Evolutionary conservation across 2,113 vertebrate genomes (phyloP), one percentile per base, ranked within the genome.

Genomic region (Archilochus colubris): DNA sequence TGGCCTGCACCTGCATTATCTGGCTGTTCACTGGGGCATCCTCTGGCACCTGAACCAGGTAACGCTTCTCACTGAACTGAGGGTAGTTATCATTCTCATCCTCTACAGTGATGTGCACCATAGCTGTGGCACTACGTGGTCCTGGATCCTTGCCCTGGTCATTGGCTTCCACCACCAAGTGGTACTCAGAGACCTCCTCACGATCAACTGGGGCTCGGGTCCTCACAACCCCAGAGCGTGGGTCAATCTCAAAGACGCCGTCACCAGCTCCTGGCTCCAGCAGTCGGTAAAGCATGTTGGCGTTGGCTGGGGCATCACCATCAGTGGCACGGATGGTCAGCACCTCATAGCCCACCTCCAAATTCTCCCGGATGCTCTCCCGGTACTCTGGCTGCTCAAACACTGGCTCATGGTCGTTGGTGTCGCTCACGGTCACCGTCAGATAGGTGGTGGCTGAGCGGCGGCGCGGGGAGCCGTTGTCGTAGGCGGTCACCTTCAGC

Each of bases 71-170:
- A 6, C 98, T 98, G 95, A 99, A 99, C 97, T 99, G 99, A 1
- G 99, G 99, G 88, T 98, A 99, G 96, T 99, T 99, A 96, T 99
- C 99, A 0, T 99, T 99, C 91, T 99, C 99, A 6, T 99, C 99
- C 94, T 99, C 99, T 30, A 99, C 98, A 0, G 97, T 94, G 88
- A 99, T 99, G 94, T 98, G 97, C 50, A 99, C 99, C 1, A 98
- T 99, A 59, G 99, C 99, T 0, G 99, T 99, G 86, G 99, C 99
- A 2, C 98, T 99, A 31, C 97, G 98, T 2, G 99, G 99, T 5
- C 98, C 98, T 0, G 99, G 99, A 64, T 99, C 98, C 91, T 98
- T 99, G 53, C 99, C 99, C 96, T 99, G 99, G 96, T 99, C 99
- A 1, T 99, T 98, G 81, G 99, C 99, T 94, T 99, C 99, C 30